phyloP scores from a whole-genome alignment of 2,797 vertebrate genomes.

The Atherinosoma microstoma region DNA sequence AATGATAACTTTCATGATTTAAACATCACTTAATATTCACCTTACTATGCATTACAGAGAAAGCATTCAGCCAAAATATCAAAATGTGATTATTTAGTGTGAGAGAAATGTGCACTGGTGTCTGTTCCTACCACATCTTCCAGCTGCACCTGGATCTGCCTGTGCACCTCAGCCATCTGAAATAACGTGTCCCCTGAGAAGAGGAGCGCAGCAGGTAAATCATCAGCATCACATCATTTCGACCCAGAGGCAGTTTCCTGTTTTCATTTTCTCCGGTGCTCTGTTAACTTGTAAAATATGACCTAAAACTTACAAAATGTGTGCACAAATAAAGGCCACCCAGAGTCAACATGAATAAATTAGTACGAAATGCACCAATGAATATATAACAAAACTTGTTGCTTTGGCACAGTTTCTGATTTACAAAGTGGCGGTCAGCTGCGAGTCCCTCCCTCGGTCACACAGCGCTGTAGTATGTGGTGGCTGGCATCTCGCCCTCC shows the following conservation, averaged over 20 bases:
- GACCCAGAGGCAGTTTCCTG: neutral
- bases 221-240: neutral
- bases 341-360: neutral
- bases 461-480: slow-evolving; percentile 72
- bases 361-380: neutral
- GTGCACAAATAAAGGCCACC: neutral
- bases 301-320: neutral
- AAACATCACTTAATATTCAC: neutral
- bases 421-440: slow-evolving; percentile 65
- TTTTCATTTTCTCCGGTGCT: neutral
- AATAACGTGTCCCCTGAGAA: slow-evolving; percentile 87
- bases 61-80: neutral
- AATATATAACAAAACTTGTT: slow-evolving; percentile 32
- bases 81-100: neutral
- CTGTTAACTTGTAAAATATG: slow-evolving; percentile 1
- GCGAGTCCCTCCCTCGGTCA: slow-evolving; percentile 61
- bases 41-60: neutral
- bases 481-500: slow-evolving; percentile 80
- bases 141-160: slow-evolving; percentile 90
- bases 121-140: slow-evolving; percentile 86
- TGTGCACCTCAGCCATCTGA: slow-evolving; percentile 91
- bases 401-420: slow-evolving; percentile 43
- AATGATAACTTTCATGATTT: neutral
- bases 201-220: slow-evolving; percentile 25
- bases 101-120: neutral